These are phyloP conservation scores for Falco concolor DNA, from an alignment of 2,797 vertebrate genomes.

Conservation along the genomic window DNA sequence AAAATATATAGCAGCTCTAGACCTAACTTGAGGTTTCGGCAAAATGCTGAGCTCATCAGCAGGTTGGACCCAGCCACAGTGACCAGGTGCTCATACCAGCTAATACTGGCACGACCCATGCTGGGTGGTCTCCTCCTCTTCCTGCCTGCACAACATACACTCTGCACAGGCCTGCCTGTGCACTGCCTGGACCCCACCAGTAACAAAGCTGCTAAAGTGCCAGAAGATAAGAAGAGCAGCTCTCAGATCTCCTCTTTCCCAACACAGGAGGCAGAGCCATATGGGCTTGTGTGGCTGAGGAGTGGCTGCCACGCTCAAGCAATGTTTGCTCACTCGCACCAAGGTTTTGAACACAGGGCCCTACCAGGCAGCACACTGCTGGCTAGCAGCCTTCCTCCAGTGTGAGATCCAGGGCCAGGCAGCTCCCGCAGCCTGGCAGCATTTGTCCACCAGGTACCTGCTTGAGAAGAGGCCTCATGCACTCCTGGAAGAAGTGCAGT, in stretches of 20 bases:
- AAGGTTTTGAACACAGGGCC: not conserved
- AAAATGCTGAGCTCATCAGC: fast-evolving
- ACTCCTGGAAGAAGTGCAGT: not conserved
- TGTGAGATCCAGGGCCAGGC: not conserved
- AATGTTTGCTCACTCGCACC: not conserved
- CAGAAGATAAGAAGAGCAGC: not conserved
- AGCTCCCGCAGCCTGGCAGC: not conserved
- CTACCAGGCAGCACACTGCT: not conserved
- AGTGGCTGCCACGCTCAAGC: fast-evolving
- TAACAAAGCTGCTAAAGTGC: not conserved
- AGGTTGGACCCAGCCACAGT: not conserved
- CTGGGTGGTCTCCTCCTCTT: not conserved
- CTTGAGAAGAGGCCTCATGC: not conserved
- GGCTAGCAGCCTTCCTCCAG: not conserved
- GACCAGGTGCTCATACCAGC: not conserved
- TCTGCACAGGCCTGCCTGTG: fast-evolving
- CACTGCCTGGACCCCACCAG: no score
- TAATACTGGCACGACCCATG: not conserved
- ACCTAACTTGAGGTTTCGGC: not conserved
- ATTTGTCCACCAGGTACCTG: not conserved
- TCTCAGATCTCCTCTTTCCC: not conserved
- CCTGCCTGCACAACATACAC: not conserved
- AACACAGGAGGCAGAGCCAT: not conserved
- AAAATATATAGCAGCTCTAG: not conserved
- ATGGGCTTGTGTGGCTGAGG: not conserved